Conservation (phyloP, 2,888 invertebrate species). For the Eudasyphora cyanicolor region DNA sequence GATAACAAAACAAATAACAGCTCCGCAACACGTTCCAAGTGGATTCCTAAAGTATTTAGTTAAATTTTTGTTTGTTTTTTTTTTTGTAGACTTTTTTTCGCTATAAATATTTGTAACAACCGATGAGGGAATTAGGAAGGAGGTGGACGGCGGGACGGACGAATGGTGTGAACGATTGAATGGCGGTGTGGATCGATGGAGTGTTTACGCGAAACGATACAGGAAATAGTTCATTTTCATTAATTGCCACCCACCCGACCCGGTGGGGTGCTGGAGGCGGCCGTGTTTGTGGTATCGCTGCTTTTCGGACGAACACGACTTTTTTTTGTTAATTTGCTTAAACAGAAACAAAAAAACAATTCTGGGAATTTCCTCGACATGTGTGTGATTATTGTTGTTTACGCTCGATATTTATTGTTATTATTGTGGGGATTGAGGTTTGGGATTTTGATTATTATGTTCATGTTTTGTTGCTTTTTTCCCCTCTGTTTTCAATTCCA, state of each 20-base stretch:
- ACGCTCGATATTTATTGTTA: too few relatives aligned
- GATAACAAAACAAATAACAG: not conserved
- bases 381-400: too few relatives aligned
- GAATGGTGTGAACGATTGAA: not conserved
- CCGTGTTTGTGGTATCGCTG: not conserved
- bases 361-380: constrained; percentile 1
- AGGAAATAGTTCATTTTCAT: constrained; percentile 40
- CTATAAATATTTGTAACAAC: not conserved
- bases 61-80: too few relatives aligned
- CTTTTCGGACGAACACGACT: not conserved
- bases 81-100: not conserved
- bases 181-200: not conserved
- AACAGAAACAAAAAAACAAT: not conserved
- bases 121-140: not conserved
- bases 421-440: too few relatives aligned
- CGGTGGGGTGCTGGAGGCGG: not conserved
- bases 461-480: too few relatives aligned
- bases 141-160: not conserved
- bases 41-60: not conserved
- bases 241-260: constrained; percentile 1
- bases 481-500: too few relatives aligned
- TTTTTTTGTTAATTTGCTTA: not conserved
- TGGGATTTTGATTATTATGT: too few relatives aligned
- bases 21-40: not conserved
- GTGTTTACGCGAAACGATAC: constrained; percentile 25